These are phyloP conservation scores for Drosophila punjabiensis DNA, from an alignment of 1,140 invertebrate genomes.

Conservation along the genomic window DNA sequence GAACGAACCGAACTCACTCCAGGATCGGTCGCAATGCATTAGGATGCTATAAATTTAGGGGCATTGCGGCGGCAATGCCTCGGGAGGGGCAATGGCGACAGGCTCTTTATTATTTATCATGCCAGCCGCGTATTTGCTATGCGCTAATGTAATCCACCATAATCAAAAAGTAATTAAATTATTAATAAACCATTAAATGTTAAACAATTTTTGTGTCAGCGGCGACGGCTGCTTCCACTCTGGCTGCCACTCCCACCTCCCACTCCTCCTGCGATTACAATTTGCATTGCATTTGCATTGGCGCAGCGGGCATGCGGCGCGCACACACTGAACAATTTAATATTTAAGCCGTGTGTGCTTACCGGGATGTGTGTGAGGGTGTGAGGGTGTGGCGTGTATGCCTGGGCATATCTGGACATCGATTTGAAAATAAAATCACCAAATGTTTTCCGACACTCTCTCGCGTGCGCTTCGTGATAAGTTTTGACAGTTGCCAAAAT, in stretches of 20 bases:
- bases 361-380: conserved; percentile 9
- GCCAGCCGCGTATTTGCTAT: conserved; percentile 60
- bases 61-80: conserved; percentile 5
- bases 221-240: conserved; percentile 13
- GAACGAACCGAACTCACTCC: not conserved
- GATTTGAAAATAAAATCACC: conserved; percentile 67
- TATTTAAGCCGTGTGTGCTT: conserved; percentile 65
- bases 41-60: conserved; percentile 32
- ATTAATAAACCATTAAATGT: conserved; percentile 83
- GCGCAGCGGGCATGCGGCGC: conserved; percentile 2
- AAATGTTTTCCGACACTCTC: conserved; percentile 62
- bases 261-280: conserved; percentile 10
- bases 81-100: conserved; percentile 16
- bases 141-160: conserved; percentile 80
- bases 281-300: conserved; percentile 55
- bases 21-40: conserved; percentile 23
- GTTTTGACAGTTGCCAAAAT: conserved; percentile 69
- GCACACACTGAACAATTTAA: conserved; percentile 64
- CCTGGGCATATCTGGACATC: conserved; percentile 53
- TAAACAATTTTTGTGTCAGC: conserved; percentile 74
- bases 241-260: not conserved
- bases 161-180: conserved; percentile 84
- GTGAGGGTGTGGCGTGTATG: conserved; percentile 14
- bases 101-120: conserved; percentile 53
- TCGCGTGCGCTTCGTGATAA: conserved; percentile 62